Evolutionary conservation across 2,113 vertebrate genomes (phyloP), one percentile per base, ranked within the genome.

Genomic region (Chloebia gouldiae): DNA sequence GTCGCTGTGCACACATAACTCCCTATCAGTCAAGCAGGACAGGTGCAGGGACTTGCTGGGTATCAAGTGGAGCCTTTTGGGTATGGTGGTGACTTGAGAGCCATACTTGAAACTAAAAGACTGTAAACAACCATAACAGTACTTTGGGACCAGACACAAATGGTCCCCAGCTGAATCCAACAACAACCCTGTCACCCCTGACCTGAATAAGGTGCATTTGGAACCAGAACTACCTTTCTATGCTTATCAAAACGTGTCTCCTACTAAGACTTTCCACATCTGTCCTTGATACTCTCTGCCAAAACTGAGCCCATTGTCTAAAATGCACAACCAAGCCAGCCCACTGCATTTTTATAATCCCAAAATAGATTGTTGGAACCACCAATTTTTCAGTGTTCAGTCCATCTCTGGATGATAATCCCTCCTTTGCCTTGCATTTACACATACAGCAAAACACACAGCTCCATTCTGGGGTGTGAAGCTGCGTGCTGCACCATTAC

Each of bases 301-400:
- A 1, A 79, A 93, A 13, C 1, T 69, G 21, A 76, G 8, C 6
- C 27, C 11, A 3, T 20, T 42, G 35, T 44, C 35, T 54, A 51
- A 80, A 90, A 81, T 1, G 2, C 11, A 49, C 6, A 71, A 25
- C 10, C 8, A 69, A 83, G 16, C 8, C 57, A 94, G 31, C 4
- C 21, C 25, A 45, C 3, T 7, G 6, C 7, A 19, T 69, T 57
- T 19, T 72, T 57, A 15, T 5, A 50, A 42, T 15, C 19, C 24
- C 15, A 15, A 42, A 0, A 65, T 1, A 61, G 24, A 60, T 1
- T 49, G 7, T 17, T 75, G 6, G 22, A 81, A 68, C 1, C 31
- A 68, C 12, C 71, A 49, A 20, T 13, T 24, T 63, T 86, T 69
- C 42, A 45, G 30, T 10, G 31, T 65, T 64, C 30, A 57, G n/a